Evolutionary conservation across 2,113 vertebrate genomes (phyloP).

Genomic region (Dinomys branickii): DNA sequence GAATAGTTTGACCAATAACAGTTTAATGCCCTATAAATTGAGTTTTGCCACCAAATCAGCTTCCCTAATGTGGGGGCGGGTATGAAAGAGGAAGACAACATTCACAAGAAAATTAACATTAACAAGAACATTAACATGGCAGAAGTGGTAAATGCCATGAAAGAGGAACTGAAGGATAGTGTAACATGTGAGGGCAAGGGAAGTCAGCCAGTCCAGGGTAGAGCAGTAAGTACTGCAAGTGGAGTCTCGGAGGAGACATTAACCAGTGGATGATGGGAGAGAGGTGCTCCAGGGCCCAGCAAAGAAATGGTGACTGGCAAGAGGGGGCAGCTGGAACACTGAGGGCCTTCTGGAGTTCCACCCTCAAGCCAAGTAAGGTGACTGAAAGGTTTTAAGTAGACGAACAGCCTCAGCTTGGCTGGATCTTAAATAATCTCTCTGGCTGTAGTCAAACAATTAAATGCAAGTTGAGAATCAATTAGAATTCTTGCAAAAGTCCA

Average conservation of each 20-base stretch:
- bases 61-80: accelerated
- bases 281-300: neutral
- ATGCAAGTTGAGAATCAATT: neutral
- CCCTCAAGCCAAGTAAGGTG: neutral
- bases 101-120: neutral
- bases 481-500: neutral
- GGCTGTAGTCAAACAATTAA: neutral
- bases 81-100: too few relatives aligned
- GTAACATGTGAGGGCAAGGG: neutral
- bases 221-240: neutral
- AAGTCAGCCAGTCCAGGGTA: neutral
- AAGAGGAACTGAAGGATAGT: neutral
- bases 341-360: neutral
- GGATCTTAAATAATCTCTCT: neutral
- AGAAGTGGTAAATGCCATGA: neutral
- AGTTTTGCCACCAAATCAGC: neutral
- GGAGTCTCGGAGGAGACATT: neutral
- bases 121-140: too few relatives aligned
- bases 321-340: accelerated
- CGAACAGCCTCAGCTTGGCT: neutral
- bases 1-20: neutral
- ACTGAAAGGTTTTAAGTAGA: neutral
- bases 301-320: neutral
- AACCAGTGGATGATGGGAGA: neutral
- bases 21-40: neutral